Evolutionary conservation across 2,797 vertebrate species (phyloP), one percentile per base, ranked within the genome.

Genomic region (Schizothorax lantsangensis): DNA sequence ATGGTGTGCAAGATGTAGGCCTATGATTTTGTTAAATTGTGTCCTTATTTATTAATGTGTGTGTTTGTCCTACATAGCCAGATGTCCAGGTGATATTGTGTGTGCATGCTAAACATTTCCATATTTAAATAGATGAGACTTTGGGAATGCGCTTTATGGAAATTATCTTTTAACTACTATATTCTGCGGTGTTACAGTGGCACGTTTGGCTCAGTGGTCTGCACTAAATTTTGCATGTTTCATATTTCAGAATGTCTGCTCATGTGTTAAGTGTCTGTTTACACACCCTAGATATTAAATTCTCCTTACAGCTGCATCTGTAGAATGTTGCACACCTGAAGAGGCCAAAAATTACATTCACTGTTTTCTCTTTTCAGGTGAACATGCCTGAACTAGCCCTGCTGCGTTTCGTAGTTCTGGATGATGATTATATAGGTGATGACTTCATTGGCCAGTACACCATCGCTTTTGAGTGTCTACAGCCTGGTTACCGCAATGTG

Each of bases 341-440:
- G 19, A 64, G 8, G 4, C 40, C 11, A 26, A 45, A 68, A 59
- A 62, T 73, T 59, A 45, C 73, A 43, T 17, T 4, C 26, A 57
- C n/a, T 19, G 19, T 80, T 80, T 69, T 78, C 30, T 80, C 49
- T 82, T 62, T 59, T 23, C 88, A 96, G 93, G 97, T 99, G 30
- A 99, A 98, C 89, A 96, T 99, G 72, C 98, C 98, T 0, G 98
- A 99, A 90, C 94, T 99, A 90, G 98, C 97, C 82, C 95, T 98
- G 95, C 95, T 99, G 86, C 98, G 98, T 82, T 99, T 99, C 52
- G 97, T 99, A 15, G 97, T 98, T 49, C 85, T 99, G 85, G 98
- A 99, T n/a, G 98, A 99, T 30, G 98, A 99, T 93, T 99, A 98
- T 92, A 99, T 99, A 9, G 98, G 98, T 19, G 98, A 99, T 36